Conservation (phyloP, 1,140 invertebrate species). For the Ceratina calcarata region DNA sequence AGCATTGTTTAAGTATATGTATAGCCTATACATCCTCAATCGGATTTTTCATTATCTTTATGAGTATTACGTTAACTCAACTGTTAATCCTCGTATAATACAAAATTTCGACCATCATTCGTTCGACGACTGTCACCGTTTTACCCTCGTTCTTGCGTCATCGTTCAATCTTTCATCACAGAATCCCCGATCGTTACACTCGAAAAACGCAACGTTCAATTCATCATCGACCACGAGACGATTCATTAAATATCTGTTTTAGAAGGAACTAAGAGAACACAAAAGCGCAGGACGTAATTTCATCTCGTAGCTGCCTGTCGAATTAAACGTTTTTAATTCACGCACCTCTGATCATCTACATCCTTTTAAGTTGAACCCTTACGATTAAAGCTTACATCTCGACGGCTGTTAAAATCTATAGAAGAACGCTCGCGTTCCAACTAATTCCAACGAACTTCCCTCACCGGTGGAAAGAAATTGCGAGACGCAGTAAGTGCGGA, state of each 20-base stretch:
- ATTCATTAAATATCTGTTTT: no score
- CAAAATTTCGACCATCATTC: neutral
- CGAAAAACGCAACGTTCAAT: neutral
- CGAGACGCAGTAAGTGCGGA: no score
- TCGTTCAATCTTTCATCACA: neutral
- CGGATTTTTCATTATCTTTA: constrained; percentile 18
- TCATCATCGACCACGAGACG: no score
- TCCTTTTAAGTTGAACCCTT: neutral
- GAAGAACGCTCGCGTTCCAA: neutral
- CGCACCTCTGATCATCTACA: no score
- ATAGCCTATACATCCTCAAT: constrained; percentile 36
- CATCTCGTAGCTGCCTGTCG: no score
- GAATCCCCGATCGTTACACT: neutral
- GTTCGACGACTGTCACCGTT: neutral
- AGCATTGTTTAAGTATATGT: no score
- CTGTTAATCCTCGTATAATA: neutral
- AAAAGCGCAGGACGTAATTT: no score
- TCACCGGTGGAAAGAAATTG: no score
- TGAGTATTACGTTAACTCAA: neutral
- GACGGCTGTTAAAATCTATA: neutral
- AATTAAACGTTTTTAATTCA: neutral
- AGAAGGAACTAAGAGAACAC: no score
- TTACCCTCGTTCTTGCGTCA: neutral
- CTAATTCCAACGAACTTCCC: neutral
- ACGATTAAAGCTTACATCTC: neutral